Percentiles rank a stretch among this genome's conserved stretches.
phyloP scores from a whole-genome alignment of 2,888 invertebrate genomes.

The Himalopsyche kuldschensis region DNA sequence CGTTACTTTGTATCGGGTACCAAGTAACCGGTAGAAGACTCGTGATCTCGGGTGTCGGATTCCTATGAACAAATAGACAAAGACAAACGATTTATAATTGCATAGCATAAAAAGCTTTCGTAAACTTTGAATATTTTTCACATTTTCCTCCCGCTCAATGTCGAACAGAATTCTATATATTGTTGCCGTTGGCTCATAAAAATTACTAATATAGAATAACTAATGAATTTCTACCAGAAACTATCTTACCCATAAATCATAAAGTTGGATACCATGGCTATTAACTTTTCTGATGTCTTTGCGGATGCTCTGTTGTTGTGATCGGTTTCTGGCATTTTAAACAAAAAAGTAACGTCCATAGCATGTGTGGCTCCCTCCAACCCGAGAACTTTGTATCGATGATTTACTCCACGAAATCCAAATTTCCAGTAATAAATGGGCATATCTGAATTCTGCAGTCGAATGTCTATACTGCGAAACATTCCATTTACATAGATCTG shows the following conservation, averaged over 20 bases:
- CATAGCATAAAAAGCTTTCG: too few species aligned
- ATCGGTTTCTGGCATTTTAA: not conserved
- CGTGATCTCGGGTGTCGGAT: conserved; percentile 27
- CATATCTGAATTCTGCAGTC: not conserved
- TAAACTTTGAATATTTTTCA: too few species aligned
- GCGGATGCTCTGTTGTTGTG: not conserved
- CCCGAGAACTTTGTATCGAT: not conserved
- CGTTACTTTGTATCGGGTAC: conserved; percentile 26
- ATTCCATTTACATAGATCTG: not conserved
- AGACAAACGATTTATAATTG: too few species aligned
- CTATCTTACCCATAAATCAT: conserved; percentile 57
- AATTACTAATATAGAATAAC: too few species aligned
- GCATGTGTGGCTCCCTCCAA: conserved; percentile 8
- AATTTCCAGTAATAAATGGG: conserved; percentile 6
- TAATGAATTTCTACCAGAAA: too few species aligned
- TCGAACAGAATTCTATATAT: too few species aligned
- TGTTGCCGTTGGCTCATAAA: too few species aligned
- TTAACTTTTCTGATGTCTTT: conserved; percentile 48
- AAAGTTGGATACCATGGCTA: conserved; percentile 56
- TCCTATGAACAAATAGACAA: conserved; percentile 34
- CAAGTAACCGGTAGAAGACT: conserved; percentile 21
- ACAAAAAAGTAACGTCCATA: conserved; percentile 3
- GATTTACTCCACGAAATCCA: not conserved
- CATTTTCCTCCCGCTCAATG: too few species aligned
- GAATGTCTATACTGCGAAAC: not conserved